A percentile compares a stretch with the other conserved stretches of the same genome.
These are phyloP conservation scores for Tupiocoris notatus DNA, from an alignment of 2,888 invertebrate species.

Conservation along the genomic window DNA sequence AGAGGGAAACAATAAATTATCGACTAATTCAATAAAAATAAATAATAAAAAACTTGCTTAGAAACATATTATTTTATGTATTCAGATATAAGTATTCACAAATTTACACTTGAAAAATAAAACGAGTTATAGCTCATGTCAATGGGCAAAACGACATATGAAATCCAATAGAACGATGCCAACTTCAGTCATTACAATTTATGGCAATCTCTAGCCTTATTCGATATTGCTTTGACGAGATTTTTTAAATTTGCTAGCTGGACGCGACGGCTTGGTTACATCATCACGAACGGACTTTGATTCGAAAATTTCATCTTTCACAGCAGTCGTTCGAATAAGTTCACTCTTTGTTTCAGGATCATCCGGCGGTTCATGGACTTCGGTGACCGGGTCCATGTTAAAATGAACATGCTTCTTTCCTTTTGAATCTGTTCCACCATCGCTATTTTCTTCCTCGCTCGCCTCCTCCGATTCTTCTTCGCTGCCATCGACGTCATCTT, in stretches of 20 bases:
- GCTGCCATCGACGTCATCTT: conserved; percentile 25
- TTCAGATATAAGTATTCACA: no score
- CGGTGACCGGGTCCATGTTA: conserved; percentile 17
- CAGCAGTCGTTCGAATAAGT: conserved; percentile 13
- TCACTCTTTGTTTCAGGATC: background rate
- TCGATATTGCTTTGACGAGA: conserved; percentile 16
- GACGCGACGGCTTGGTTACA: background rate
- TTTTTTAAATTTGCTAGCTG: conserved; percentile 33
- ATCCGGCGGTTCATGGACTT: background rate
- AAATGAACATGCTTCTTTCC: conserved; percentile 16
- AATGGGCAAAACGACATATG: no score
- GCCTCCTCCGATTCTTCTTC: conserved; percentile 6
- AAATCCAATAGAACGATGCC: no score
- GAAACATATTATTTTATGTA: no score
- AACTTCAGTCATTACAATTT: no score
- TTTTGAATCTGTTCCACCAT: no score
- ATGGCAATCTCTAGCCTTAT: no score
- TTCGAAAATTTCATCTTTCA: conserved; percentile 26
- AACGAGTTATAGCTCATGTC: no score
- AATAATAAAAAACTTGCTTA: no score
- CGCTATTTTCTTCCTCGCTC: background rate
- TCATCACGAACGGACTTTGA: background rate
- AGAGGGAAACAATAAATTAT: no score
- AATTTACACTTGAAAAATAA: no score
- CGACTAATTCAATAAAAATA: no score